Base-by-base conservation (phyloP, 1,140 invertebrate genomes). In the Megalopta genalis region DNA sequence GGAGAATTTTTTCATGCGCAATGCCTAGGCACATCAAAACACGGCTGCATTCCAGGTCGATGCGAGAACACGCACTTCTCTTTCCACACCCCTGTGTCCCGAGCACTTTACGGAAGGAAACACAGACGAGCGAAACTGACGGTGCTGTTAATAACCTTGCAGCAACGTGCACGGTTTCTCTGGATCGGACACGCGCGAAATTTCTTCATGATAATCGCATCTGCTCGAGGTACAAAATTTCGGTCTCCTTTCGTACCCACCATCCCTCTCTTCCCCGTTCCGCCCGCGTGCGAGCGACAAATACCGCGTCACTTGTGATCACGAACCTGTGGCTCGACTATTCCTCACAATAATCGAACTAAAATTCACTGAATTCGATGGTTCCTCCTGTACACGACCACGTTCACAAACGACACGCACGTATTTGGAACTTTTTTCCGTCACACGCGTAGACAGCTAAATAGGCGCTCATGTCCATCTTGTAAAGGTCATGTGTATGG, bases 401-500 rank as follows among this genome's bases (percentile, higher is more conserved):
- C 32, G 46, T 79, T 74, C 70, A 74, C 77, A 2, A 78, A 72
- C 69, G 46, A 72, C 59, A 63, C 76, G 46, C 68, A 64, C 68
- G 46, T 72, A 78, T 72, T 46, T 78, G 54, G 25, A 57, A 79
- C 62, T 72, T 78, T 78, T 78, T 66, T 46, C 68, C 77, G 77
- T 74, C 77, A 52, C 83, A 86, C 82, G 84, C 84, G 78, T 86
- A 84, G 73, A 70, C 69, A 78, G 69, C 82, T 68, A 87, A 88
- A 88, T 86, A 84, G 86, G 86, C 87, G 87, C 90, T 92, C 88
- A 90, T 91, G 87, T 92, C 92, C 92, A 92, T 93, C 89, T 93
- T 93, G 91, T 90, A 93, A 93, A 93, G 92, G 92, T 93, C 92
- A 93, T 93, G 91, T 93, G 91, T 92, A 87, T 88, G 87, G 86